phyloP scores from a whole-genome alignment of 1,140 invertebrate species.

The Melanaphis sacchari region DNA sequence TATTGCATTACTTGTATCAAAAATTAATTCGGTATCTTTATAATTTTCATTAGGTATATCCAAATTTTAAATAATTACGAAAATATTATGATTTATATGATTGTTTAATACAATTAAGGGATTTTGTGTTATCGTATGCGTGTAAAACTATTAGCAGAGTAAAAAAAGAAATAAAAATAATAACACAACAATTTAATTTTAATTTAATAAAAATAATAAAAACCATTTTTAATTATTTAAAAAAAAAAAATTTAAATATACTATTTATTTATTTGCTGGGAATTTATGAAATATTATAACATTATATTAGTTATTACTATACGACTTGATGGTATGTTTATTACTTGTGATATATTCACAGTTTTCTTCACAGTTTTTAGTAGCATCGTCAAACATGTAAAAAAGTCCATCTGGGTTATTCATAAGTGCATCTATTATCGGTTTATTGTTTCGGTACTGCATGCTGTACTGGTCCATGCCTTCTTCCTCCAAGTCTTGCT shows the following conservation, averaged over 20 bases:
- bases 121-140: too few relatives aligned
- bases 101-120: not conserved
- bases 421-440: conserved; percentile 84
- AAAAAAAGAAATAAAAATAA: too few relatives aligned
- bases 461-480: conserved; percentile 75
- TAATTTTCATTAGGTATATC: not conserved
- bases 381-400: conserved; percentile 88
- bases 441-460: conserved; percentile 87
- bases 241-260: not conserved
- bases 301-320: not conserved
- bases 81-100: not conserved
- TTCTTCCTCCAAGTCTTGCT: conserved; percentile 81
- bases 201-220: not conserved
- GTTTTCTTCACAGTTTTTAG: conserved; percentile 69
- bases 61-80: not conserved
- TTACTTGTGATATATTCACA: conserved; percentile 70
- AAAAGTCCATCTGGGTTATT: conserved; percentile 84
- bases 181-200: not conserved
- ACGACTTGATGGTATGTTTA: not conserved
- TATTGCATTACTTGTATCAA: not conserved
- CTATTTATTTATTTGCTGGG: not conserved
- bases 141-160: too few relatives aligned
- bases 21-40: not conserved
- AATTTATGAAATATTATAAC: not conserved
- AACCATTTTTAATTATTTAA: not conserved